Base-by-base conservation (phyloP, 2,113 vertebrate genomes). In the Apeltes quadracus region DNA sequence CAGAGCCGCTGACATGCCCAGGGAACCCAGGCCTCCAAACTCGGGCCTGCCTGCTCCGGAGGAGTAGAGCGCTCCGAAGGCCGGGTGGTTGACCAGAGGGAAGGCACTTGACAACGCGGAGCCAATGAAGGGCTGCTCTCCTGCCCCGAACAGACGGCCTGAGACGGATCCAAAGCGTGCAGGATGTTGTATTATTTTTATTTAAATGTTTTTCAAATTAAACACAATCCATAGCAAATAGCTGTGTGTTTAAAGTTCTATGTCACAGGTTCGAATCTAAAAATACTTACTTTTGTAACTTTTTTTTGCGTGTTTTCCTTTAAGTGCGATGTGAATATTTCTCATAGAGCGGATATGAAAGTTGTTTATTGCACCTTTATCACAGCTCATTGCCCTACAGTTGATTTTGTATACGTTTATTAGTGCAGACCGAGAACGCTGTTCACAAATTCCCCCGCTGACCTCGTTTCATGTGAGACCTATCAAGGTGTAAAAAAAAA, bases 101-200 rank as follows among this genome's bases (percentile, higher is more conserved):
- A 96, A 96, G 94, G 95, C 96, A 94, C 95, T 96, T 92, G 93
- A 94, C 93, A 96, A 92, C 81, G 95, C 92, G 91, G 94, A 94
- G 90, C 95, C 93, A 85, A 95, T 95, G 91, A 96, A 96, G 77
- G 92, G 95, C 90, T 95, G 95, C 74, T 97, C 96, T 89, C 94
- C 91, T 77, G 92, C 88, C 92, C 95, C 95, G 88, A 96, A 96
- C 92, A 95, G 92, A 92, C 94, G 94, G 91, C 96, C 95, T 96
- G 88, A 63, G 25, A 78, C 1, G 48, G 27, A 81, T 38, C 27
- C 67, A 67, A 59, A 69, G 20, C 34, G 69, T 46, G 69, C 44
- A 75, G 74, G 74, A 88, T 70, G 82, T 79, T 34, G 32, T 34
- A 7, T 34, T 0, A 23, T 46, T 82, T 34, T 34, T 4, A 23